Evolutionary conservation across 2,113 vertebrate genomes (phyloP).

Genomic region (Nothobranchius kuhntae): DNA sequence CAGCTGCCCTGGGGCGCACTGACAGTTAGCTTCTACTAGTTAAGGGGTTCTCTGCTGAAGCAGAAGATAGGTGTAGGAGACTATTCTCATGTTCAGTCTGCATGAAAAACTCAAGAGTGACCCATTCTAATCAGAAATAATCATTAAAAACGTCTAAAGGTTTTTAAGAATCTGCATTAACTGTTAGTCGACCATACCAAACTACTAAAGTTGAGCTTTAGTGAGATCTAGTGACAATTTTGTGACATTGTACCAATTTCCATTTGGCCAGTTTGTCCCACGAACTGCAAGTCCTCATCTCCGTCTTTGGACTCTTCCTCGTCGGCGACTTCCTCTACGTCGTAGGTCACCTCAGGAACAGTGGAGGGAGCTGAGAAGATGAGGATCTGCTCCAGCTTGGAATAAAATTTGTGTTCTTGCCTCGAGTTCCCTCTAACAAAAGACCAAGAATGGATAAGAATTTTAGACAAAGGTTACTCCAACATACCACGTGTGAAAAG

Average conservation of each 20-base stretch:
- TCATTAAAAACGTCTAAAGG: no score
- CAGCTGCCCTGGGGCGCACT: no score
- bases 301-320: conserved; percentile 62
- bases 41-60: no score
- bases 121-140: no score
- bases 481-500: background rate
- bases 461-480: background rate
- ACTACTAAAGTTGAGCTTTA: no score
- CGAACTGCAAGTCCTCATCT: conserved; percentile 62
- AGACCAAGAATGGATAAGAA: background rate
- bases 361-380: conserved; percentile 28
- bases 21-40: no score
- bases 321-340: conserved; percentile 46
- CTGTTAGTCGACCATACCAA: no score
- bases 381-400: conserved; percentile 65
- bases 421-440: conserved; percentile 53
- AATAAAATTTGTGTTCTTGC: conserved; percentile 68
- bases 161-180: no score
- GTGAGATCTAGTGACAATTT: no score
- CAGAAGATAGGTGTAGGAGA: no score
- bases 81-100: no score
- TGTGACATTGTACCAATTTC: conserved; percentile 51
- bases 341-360: conserved; percentile 54
- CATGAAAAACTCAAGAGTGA: no score
- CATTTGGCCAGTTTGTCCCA: conserved; percentile 41